Base-by-base conservation (phyloP, 2,888 invertebrate species). In the Leptogaster cylindrica region DNA sequence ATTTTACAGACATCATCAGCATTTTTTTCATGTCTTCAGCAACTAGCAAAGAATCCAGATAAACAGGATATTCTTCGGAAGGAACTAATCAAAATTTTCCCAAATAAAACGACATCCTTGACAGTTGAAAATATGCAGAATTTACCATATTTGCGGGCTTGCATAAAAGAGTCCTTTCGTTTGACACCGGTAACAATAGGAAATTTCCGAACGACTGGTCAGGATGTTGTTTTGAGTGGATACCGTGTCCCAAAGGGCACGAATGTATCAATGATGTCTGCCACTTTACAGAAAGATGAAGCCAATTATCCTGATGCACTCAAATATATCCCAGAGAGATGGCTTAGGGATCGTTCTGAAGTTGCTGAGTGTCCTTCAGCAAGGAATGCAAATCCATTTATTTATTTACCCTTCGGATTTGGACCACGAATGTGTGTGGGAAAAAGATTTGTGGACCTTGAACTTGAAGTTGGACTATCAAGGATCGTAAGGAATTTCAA, bases 231-330 rank as follows among this genome's bases (percentile, higher is more conserved):
- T 12, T 73, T 91, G 1, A 81, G 84, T 50, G 89, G 87, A 3
- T 91, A 89, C 74, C 78, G 78, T 55, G 18, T 74, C 8, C 88
- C 88, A 0, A 83, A 83, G 77, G 82, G 82, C 89, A 85, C 89
- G 0, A 88, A 90, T 76, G 85, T 91, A 1, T 83, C 91, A 68
- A 87, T 92, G 75, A 89, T 89, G 68, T 88, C 87, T 86, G 87
- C 87, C 72, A 83, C 86, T 5, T 85, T 89, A 73, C 85, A 87
- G 52, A 80, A 84, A 71, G 83, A 83, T 76, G 86, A 87, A 7
- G 81, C 85, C 67, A 84, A 89, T 72, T 90, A 87, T 73, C 82
- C 84, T 0, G 80, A 83, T 7, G 81, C 73, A 7, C 65, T 69
- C 41, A 68, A 74, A 18, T 75, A 72, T 33, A 75, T 87, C 18